Percentiles rank a stretch among this genome's conserved stretches.
These are phyloP conservation scores for Bufo gargarizans DNA, from an alignment of 2,113 vertebrate species.

Conservation along the genomic window DNA sequence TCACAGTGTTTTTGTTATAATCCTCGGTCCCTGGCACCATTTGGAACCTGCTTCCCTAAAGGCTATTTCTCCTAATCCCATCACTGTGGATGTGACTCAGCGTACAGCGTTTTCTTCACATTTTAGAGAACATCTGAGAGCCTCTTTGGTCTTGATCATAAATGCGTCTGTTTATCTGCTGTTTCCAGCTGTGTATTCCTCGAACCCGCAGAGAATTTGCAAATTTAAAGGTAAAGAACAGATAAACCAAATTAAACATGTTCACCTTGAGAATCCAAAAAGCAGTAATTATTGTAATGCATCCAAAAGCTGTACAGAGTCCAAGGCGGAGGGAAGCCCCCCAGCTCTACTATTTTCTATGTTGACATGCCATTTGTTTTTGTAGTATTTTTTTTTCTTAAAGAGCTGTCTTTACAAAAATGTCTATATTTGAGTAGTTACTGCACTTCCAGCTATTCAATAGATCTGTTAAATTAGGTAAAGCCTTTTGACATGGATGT, in stretches of 20 bases:
- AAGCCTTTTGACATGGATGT: conserved; percentile 9
- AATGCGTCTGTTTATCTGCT: conserved; percentile 82
- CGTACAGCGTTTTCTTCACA: conserved; percentile 72
- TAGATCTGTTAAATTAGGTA: conserved; percentile 14
- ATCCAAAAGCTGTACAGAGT: conserved; percentile 60
- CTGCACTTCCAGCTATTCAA: background rate
- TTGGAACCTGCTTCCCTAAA: conserved; percentile 68
- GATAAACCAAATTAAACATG: conserved; percentile 67
- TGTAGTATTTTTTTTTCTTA: background rate
- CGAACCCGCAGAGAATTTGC: conserved; percentile 72
- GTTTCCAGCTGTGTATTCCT: conserved; percentile 80
- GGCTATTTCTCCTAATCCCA: conserved; percentile 72
- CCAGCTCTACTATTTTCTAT: background rate
- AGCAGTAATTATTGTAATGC: conserved; percentile 58
- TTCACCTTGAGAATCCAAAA: conserved; percentile 68
- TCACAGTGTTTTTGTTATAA: conserved; percentile 68
- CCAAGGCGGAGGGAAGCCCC: conserved; percentile 39
- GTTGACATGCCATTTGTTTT: conserved; percentile 39
- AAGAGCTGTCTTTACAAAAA: conserved; percentile 50
- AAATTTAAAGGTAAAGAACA: conserved; percentile 67
- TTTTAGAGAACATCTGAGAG: conserved; percentile 71
- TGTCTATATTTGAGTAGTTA: background rate
- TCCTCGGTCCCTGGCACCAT: conserved; percentile 67
- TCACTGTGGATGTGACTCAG: conserved; percentile 68
- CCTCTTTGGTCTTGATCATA: conserved; percentile 69